phyloP scores from a whole-genome alignment of 2,888 invertebrate species.

The Tridacna crocea region DNA sequence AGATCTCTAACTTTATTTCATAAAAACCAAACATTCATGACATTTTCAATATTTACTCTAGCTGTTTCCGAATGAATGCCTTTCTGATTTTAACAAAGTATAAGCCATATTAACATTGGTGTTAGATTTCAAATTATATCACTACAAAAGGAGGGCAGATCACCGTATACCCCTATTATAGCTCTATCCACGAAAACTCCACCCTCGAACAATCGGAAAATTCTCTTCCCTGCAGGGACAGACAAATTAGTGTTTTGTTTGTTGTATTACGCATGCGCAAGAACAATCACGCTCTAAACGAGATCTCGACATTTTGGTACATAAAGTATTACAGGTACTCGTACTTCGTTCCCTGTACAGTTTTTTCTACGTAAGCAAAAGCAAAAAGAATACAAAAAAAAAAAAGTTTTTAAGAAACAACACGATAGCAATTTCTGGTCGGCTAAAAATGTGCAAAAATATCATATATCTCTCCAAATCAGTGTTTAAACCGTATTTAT shows the following conservation, averaged over 20 bases:
- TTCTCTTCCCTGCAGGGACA: constrained; percentile 14
- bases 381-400: neutral
- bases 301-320: constrained; percentile 17
- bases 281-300: constrained; percentile 20
- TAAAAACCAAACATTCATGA: constrained; percentile 10
- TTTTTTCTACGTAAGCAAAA: neutral
- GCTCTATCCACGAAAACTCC: constrained; percentile 31
- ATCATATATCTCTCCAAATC: too few species aligned
- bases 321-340: constrained; percentile 50
- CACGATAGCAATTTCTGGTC: too few species aligned
- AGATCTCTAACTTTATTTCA: constrained; percentile 25
- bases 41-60: constrained; percentile 28
- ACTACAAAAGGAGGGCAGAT: constrained; percentile 45
- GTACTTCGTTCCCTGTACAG: constrained; percentile 29
- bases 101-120: constrained; percentile 47
- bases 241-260: constrained; percentile 58
- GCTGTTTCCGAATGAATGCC: constrained; percentile 44
- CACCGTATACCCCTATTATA: constrained; percentile 47
- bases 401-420: neutral
- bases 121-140: constrained; percentile 55
- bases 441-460: too few species aligned
- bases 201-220: constrained; percentile 39
- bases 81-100: constrained; percentile 50
- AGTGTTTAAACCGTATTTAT: neutral
- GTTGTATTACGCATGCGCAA: constrained; percentile 55